Percentiles rank a stretch among this genome's conserved stretches.
phyloP scores from a whole-genome alignment of 2,113 vertebrate genomes.

The cat (Felis catus) region DNA sequence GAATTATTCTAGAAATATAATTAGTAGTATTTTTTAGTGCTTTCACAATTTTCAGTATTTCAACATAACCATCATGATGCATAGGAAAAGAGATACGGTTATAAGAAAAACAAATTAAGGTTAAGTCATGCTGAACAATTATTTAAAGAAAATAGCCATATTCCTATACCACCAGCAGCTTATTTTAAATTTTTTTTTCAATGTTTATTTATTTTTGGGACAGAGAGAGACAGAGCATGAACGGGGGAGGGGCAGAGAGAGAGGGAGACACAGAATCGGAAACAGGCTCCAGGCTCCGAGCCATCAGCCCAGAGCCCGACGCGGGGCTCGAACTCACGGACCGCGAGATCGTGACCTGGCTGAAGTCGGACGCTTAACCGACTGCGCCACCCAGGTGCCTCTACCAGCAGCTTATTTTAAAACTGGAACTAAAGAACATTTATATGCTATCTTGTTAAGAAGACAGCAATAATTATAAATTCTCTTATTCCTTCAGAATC shows the following conservation, averaged over 20 bases:
- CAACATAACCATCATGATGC: background rate
- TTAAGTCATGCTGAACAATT: background rate
- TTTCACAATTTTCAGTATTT: background rate
- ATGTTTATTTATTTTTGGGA: too few relatives aligned
- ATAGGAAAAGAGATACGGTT: background rate
- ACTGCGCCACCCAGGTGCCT: too few relatives aligned
- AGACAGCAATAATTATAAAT: background rate
- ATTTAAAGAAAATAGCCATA: background rate
- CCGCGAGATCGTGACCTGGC: too few relatives aligned
- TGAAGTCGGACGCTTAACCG: too few relatives aligned
- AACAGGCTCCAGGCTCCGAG: too few relatives aligned
- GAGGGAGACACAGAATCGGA: too few relatives aligned
- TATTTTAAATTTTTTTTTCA: background rate
- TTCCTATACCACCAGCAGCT: background rate
- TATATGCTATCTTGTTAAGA: background rate
- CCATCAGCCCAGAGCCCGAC: too few relatives aligned
- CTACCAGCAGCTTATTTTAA: background rate
- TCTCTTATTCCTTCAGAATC: background rate
- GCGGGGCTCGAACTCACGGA: too few relatives aligned
- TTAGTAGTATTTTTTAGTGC: slow-evolving; percentile 40
- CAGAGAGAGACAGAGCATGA: too few relatives aligned
- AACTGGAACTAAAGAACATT: background rate
- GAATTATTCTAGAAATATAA: slow-evolving; percentile 27
- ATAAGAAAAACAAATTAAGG: slow-evolving; percentile 17
- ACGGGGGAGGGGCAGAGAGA: too few relatives aligned